Percentiles rank a stretch among this genome's conserved stretches.
These are phyloP conservation scores for Drosophila neotestacea DNA, from an alignment of 2,888 invertebrate genomes.

Conservation along the genomic window DNA sequence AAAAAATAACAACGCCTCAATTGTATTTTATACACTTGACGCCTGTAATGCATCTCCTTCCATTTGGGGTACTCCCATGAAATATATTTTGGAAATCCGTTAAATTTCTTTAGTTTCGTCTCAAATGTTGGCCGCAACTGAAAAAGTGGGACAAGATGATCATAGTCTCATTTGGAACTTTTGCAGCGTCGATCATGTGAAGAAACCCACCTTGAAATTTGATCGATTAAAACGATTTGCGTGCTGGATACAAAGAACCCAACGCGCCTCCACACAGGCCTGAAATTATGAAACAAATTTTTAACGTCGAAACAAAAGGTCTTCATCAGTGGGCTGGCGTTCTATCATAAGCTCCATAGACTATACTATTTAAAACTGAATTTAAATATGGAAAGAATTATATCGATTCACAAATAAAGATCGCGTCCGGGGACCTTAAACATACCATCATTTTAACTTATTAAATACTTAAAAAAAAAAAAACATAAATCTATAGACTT, in stretches of 20 bases:
- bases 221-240: constrained; percentile 26
- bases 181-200: constrained; percentile 31
- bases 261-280: constrained; percentile 56
- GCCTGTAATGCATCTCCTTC: constrained; percentile 49
- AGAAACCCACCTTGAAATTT: constrained; percentile 59
- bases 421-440: constrained; percentile 33
- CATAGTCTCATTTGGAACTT: constrained; percentile 58
- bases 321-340: constrained; percentile 50
- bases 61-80: constrained; percentile 32
- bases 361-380: constrained; percentile 22
- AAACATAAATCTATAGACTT: constrained; percentile 50
- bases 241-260: constrained; percentile 57
- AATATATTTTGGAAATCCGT: constrained; percentile 43
- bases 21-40: constrained; percentile 38
- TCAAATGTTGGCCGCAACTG: constrained; percentile 53
- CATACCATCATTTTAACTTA: constrained; percentile 27
- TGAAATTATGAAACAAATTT: constrained; percentile 59
- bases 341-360: constrained; percentile 66
- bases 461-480: constrained; percentile 38
- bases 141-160: constrained; percentile 67
- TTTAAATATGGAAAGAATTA: constrained; percentile 77
- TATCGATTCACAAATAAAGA: constrained; percentile 70
- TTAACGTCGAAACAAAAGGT: constrained; percentile 39
- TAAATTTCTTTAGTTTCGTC: constrained; percentile 49
- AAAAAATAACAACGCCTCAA: constrained; percentile 25